phyloP scores from a whole-genome alignment of 2,797 vertebrate species.

The Spinus olivaceus region DNA sequence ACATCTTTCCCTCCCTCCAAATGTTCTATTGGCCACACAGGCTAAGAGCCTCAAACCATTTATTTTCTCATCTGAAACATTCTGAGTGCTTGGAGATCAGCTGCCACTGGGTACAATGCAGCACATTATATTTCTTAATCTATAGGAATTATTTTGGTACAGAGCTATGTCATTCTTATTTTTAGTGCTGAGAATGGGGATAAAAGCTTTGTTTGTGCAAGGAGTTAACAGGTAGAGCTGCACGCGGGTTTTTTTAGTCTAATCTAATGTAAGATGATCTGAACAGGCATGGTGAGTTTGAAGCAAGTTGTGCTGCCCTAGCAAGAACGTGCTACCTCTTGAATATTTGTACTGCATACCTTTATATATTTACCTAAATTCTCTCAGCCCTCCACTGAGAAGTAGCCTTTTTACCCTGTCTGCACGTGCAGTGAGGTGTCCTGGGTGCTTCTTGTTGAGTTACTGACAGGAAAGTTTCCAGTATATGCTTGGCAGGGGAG shows the following conservation, averaged over 20 bases:
- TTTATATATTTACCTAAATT: neutral
- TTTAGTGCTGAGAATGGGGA: neutral
- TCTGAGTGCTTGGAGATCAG: neutral
- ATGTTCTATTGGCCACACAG: neutral
- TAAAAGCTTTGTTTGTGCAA: neutral
- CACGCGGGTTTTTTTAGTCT: neutral
- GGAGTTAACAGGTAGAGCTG: neutral
- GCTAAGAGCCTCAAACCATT: neutral
- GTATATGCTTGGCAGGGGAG: neutral
- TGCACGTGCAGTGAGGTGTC: accelerated
- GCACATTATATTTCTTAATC: neutral
- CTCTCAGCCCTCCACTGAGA: neutral
- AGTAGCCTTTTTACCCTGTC: neutral
- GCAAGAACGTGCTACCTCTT: neutral
- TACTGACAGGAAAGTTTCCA: neutral
- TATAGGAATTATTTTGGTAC: neutral
- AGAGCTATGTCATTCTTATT: neutral
- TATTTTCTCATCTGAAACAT: neutral
- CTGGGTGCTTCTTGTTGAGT: neutral
- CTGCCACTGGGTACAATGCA: neutral
- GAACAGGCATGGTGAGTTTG: neutral
- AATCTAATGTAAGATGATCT: neutral
- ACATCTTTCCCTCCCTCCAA: neutral
- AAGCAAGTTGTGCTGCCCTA: neutral
- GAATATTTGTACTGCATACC: neutral